Conservation (phyloP, 2,888 invertebrate species). For the Brachylomia viminalis region DNA sequence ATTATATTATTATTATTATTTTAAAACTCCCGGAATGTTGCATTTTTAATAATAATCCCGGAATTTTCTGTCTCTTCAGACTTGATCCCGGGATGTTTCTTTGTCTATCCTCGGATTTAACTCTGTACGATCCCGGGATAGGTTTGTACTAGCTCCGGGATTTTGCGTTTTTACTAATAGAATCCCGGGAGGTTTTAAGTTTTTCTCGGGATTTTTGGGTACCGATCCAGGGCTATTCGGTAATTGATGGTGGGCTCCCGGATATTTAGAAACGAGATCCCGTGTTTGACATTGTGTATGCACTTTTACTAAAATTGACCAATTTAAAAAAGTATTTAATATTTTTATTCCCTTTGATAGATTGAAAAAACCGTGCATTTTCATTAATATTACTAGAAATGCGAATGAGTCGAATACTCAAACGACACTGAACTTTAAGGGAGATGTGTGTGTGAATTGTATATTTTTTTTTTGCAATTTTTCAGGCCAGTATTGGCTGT, state of each 20-base stretch:
- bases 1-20: neutral
- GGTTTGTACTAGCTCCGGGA: neutral
- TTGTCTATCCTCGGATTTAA: too few species aligned
- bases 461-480: neutral
- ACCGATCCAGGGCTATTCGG: neutral
- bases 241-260: neutral
- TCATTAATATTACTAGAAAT: neutral
- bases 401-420: neutral
- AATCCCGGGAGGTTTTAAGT: neutral
- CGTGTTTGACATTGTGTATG: neutral
- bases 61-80: neutral
- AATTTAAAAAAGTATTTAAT: constrained; percentile 16
- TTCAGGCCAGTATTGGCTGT: neutral
- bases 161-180: neutral
- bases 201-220: neutral
- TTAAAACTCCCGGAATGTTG: constrained; percentile 10
- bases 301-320: neutral
- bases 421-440: neutral
- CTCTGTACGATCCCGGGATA: neutral
- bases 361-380: constrained; percentile 6
- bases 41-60: constrained; percentile 17
- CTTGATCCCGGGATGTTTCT: neutral
- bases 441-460: too few species aligned
- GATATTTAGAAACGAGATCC: neutral
- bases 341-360: neutral